Evolutionary conservation across 1,140 invertebrate genomes (phyloP).

Genomic region (Rhyzopertha dominica): DNA sequence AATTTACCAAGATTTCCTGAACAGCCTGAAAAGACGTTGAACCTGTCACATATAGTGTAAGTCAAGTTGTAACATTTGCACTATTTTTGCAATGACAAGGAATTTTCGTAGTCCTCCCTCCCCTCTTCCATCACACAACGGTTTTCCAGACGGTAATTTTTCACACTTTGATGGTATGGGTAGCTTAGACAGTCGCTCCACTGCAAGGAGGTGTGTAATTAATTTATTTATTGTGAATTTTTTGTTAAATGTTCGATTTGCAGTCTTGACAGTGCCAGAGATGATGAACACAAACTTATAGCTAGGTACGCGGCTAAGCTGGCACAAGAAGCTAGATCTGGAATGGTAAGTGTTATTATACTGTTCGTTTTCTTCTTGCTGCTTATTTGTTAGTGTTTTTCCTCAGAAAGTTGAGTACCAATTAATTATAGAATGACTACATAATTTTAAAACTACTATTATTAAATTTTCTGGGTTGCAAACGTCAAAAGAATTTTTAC

Average conservation of each 20-base stretch:
- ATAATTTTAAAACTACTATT: neutral
- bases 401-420: no score
- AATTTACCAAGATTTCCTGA: conserved; percentile 83
- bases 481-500: no score
- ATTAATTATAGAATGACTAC: no score
- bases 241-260: conserved; percentile 15
- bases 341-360: conserved; percentile 58
- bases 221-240: conserved; percentile 6
- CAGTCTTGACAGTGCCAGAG: conserved; percentile 59
- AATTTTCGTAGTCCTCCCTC: conserved; percentile 67
- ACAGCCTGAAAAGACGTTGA: conserved; percentile 88
- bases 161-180: conserved; percentile 70
- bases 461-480: no score
- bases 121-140: conserved; percentile 82
- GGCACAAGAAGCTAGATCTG: conserved; percentile 79
- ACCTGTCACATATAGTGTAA: conserved; percentile 94
- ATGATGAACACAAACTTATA: conserved; percentile 95
- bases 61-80: conserved; percentile 37
- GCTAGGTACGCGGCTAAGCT: conserved; percentile 91
- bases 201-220: conserved; percentile 53
- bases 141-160: conserved; percentile 68
- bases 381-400: no score
- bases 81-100: conserved; percentile 2
- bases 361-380: neutral
- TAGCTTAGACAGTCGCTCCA: conserved; percentile 75